Evolutionary conservation across 2,113 vertebrate species (phyloP), one percentile per base, ranked within the genome.

Genomic region (Empidonax traillii): DNA sequence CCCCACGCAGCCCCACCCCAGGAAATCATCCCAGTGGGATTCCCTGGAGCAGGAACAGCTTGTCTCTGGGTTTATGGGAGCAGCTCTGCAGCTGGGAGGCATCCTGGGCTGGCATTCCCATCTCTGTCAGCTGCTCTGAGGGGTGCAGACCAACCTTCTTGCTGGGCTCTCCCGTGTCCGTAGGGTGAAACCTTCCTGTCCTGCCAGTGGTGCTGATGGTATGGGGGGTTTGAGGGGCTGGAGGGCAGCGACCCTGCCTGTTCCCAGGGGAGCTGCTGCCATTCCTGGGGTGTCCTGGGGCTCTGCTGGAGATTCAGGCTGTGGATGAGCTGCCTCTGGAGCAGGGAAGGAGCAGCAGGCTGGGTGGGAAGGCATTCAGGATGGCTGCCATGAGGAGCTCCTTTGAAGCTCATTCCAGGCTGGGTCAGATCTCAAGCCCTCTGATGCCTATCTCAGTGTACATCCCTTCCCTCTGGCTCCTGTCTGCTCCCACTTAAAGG

Each of bases 21-120:
- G n/a, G 11, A 2, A 1, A 8, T 8, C 14, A 6, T 4, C 49
- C 30, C 90, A 35, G 58, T 15, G 0, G 25, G 1, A 3, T 1
- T 33, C 4, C 41, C 44, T 18, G 43, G 3, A 14, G 18, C n/a
- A 6, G 81, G 52, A 24, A 0, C 10, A 6, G 59, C 10, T 3
- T 52, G 21, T 18, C 61, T 7, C 27, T 58, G 68, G 5, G 0
- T 37, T 39, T 15, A 0, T 20, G 2, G 37, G 52, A 51, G 80
- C 79, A n/a, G 69, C 55, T 49, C 65, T 4, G 20, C 1, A 14
- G 61, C 41, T 66, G 3, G 3, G 27, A 37, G 73, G 14, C 10
- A 1, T 21, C 47, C 49, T 53, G 24, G 65, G 20, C 88, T n/a
- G 39, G 15, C n/a, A 23, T 39, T 25, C 23, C 28, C 69, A 4